These are phyloP conservation scores for Quiscalus mexicanus DNA, from an alignment of 2,113 vertebrate species.

Conservation along the genomic window DNA sequence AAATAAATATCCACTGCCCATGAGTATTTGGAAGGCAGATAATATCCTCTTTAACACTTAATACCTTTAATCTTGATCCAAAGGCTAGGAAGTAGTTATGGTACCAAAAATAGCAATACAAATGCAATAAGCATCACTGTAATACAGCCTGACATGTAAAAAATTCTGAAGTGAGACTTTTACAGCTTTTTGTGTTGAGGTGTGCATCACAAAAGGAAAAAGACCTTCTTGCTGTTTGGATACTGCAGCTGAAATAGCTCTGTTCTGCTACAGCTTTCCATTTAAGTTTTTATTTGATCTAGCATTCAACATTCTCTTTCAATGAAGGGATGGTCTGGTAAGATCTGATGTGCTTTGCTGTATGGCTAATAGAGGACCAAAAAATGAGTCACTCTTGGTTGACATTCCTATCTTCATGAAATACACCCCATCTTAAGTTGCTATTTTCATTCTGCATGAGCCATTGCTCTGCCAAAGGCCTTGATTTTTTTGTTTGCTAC, in stretches of 20 bases:
- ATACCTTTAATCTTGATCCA: not conserved
- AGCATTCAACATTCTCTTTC: not conserved
- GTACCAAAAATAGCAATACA: not conserved
- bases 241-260: not conserved
- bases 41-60: not conserved
- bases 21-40: not conserved
- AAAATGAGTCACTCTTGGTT: not conserved
- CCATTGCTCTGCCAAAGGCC: not conserved
- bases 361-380: not conserved
- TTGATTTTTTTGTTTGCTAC: not conserved
- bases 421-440: not conserved
- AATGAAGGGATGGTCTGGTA: not conserved
- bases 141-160: not conserved
- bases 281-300: not conserved
- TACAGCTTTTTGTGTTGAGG: not conserved
- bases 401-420: not conserved
- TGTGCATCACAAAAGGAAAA: not conserved
- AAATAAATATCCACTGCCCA: not conserved
- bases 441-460: not conserved
- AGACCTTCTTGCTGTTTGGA: not conserved
- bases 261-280: not conserved
- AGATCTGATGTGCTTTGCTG: not conserved
- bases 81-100: not conserved
- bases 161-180: not conserved
- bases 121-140: not conserved